These are phyloP conservation scores for Scomberomorus guttatus DNA, from an alignment of 2,797 vertebrate genomes.

Conservation along the genomic window DNA sequence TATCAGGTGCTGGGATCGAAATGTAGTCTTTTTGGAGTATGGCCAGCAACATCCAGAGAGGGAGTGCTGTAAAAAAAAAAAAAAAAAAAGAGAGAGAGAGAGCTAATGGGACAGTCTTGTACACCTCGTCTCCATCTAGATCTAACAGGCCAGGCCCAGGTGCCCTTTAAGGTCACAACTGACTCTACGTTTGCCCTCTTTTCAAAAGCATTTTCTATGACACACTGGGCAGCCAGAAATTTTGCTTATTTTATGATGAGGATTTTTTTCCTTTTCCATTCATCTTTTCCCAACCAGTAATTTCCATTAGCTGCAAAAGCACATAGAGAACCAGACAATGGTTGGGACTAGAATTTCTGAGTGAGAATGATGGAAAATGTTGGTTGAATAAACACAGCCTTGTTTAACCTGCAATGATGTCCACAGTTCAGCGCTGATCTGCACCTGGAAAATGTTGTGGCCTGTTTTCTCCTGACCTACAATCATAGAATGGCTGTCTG, in stretches of 20 bases:
- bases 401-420: slow-evolving; percentile 65
- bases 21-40: slow-evolving; percentile 77
- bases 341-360: slow-evolving; percentile 36
- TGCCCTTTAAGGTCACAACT: slow-evolving; percentile 83
- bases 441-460: slow-evolving; percentile 75
- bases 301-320: slow-evolving; percentile 27
- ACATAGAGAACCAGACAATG: slow-evolving; percentile 15
- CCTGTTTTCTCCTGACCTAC: slow-evolving; percentile 66
- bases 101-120: slow-evolving; percentile 83
- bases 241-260: slow-evolving; percentile 6
- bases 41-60: slow-evolving; percentile 82
- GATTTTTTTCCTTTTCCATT: background rate
- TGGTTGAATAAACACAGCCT: slow-evolving; percentile 55
- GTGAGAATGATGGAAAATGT: slow-evolving; percentile 46
- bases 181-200: slow-evolving; percentile 67
- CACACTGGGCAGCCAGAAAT: slow-evolving; percentile 15
- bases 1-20: slow-evolving; percentile 83
- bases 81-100: slow-evolving; percentile 44
- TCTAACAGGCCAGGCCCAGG: slow-evolving; percentile 79
- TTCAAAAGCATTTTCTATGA: slow-evolving; percentile 48
- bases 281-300: background rate
- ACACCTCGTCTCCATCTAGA: slow-evolving; percentile 85
- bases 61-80: slow-evolving; percentile 77
- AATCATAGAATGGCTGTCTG: slow-evolving; percentile 75
- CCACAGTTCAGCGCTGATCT: slow-evolving; percentile 51